phyloP scores from a whole-genome alignment of 2,888 invertebrate species.

The Troides helena region DNA sequence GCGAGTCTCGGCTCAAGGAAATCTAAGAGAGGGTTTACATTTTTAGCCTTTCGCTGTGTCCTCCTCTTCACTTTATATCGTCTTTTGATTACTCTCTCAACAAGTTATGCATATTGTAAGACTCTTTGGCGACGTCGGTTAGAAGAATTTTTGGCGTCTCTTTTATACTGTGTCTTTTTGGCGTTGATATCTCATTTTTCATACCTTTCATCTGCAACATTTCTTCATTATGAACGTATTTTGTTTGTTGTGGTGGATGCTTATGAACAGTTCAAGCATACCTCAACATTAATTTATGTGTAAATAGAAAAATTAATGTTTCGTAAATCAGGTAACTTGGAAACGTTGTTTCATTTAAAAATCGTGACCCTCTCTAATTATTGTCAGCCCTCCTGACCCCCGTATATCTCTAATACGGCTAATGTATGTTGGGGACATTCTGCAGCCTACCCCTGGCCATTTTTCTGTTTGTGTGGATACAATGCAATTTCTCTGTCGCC shows the following conservation, averaged over 20 bases:
- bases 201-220: slow-evolving; percentile 60
- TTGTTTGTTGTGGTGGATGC: slow-evolving; percentile 32
- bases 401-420: slow-evolving; percentile 77
- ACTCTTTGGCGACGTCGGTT: slow-evolving; percentile 62
- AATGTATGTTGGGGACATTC: slow-evolving; percentile 80
- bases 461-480: slow-evolving; percentile 73
- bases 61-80: slow-evolving; percentile 78
- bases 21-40: slow-evolving; percentile 77
- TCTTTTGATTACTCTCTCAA: slow-evolving; percentile 80
- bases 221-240: slow-evolving; percentile 66
- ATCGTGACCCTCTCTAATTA: slow-evolving; percentile 76
- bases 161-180: slow-evolving; percentile 56
- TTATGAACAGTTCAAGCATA: neutral
- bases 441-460: slow-evolving; percentile 77
- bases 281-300: slow-evolving; percentile 30
- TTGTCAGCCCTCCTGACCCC: slow-evolving; percentile 72
- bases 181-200: slow-evolving; percentile 66
- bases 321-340: slow-evolving; percentile 66
- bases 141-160: slow-evolving; percentile 65
- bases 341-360: slow-evolving; percentile 74
- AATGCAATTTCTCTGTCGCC: slow-evolving; percentile 62
- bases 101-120: slow-evolving; percentile 80
- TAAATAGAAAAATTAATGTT: slow-evolving; percentile 32
- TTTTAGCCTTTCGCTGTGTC: slow-evolving; percentile 79
- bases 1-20: slow-evolving; percentile 66